Evolutionary conservation across 2,888 invertebrate species (phyloP), one percentile per base, ranked within the genome.

Genomic region (Lomographa bimaculata): DNA sequence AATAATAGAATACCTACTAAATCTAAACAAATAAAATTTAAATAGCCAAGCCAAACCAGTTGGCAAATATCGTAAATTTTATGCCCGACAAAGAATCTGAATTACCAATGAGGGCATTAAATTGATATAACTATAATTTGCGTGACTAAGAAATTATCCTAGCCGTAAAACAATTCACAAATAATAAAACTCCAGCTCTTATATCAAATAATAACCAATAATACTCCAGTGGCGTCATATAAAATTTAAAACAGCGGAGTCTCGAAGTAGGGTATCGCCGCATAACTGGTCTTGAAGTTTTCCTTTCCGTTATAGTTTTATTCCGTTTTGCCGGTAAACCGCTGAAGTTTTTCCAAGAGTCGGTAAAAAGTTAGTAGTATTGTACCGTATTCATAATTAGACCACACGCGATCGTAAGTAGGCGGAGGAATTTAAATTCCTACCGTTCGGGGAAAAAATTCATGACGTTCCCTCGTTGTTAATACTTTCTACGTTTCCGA

Each of bases 341-440:
- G 57, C 47, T 56, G 58, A 62, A 64, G 64, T 69, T 71, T 72
- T 66, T 56, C 54, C 51, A 46, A 46, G 45, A 41, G 46, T 25
- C 46, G 43, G 57, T 64, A 64, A 70, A 71, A 70, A 45, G 47
- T 62, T 64, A 66, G 62, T 60, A 64, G 60, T 61, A 67, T 67
- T 71, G 65, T 66, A 59, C 66, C 60, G 71, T 74, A 74, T 73
- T 83, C 80, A 81, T 79, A 81, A 84, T 84, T 76, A 86, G 87
- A 86, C 86, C 87, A 86, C 87, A 87, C 87, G 84, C 86, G 80
- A 85, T 74, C 76, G 77, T 65, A 81, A 77, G 67, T 68, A 77
- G 75, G 61, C 64, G 60, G 68, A 78, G 74, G 80, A 82, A 86
- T 86, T 84, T 82, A 75, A 84, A 86, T 83, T 81, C 78, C 73